Percentiles rank a stretch among this genome's conserved stretches.
Conservation (phyloP, 2,113 vertebrate species). For the Crotalus tigris region DNA sequence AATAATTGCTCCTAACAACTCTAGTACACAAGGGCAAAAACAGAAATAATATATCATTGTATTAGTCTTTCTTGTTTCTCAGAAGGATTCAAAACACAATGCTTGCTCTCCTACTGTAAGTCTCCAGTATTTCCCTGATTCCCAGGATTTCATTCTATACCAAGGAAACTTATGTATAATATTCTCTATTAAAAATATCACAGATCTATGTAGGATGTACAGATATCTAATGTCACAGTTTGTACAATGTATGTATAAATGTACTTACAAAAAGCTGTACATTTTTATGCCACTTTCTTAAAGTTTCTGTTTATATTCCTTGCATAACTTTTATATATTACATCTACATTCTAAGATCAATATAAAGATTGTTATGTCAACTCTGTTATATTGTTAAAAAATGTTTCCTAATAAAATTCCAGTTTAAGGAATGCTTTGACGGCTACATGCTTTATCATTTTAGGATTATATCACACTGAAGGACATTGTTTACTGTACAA, state of each 20-base stretch:
- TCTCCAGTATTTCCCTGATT: neutral
- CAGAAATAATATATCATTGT: neutral
- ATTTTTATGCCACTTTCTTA: neutral
- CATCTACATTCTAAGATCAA: neutral
- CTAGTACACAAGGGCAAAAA: neutral
- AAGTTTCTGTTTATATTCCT: neutral
- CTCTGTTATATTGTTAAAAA: neutral
- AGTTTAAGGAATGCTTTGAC: neutral
- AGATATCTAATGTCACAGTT: neutral
- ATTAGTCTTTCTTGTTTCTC: neutral
- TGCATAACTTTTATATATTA: neutral
- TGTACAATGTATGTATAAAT: neutral
- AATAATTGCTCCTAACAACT: neutral
- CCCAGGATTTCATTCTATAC: neutral
- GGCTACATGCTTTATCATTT: neutral
- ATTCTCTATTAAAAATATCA: neutral
- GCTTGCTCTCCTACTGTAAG: neutral
- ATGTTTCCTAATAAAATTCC: neutral
- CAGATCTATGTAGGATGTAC: neutral
- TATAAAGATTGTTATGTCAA: neutral
- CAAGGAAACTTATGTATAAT: neutral
- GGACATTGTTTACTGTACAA: neutral
- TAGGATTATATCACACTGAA: neutral
- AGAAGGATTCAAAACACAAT: neutral
- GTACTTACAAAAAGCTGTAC: neutral